phyloP scores from a whole-genome alignment of 2,888 invertebrate genomes.

The Diloba caeruleocephala region DNA sequence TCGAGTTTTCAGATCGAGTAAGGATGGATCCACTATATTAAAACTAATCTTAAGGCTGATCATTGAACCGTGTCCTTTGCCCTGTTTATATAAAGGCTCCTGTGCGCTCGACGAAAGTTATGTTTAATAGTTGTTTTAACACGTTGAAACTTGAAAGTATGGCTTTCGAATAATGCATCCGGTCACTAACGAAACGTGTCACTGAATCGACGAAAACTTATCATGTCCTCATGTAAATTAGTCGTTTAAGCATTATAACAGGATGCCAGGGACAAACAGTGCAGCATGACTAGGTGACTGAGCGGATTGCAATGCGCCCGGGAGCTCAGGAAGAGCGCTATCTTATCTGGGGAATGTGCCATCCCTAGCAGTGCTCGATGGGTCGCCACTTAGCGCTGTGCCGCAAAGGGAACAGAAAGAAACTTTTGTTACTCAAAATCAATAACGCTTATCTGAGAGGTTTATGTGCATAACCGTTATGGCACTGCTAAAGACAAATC shows the following conservation, averaged over 20 bases:
- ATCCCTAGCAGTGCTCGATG: conserved; percentile 72
- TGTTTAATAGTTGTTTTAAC: conserved; percentile 15
- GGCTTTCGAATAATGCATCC: conserved; percentile 39
- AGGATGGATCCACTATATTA: conserved; percentile 35
- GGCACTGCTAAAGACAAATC: conserved; percentile 64
- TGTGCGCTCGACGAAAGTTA: conserved; percentile 2
- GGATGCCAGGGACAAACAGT: conserved; percentile 56
- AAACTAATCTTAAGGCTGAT: conserved; percentile 30
- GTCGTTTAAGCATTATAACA: conserved; percentile 47
- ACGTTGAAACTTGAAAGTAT: conserved; percentile 12
- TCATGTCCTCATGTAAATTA: conserved; percentile 38
- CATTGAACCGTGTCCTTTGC: conserved; percentile 11
- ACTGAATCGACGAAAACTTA: conserved; percentile 41
- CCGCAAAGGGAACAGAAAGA: conserved; percentile 71
- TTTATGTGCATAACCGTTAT: conserved; percentile 76
- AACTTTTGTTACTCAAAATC: conserved; percentile 79
- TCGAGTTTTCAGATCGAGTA: conserved; percentile 60
- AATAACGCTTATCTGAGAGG: conserved; percentile 76
- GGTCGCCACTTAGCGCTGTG: conserved; percentile 80
- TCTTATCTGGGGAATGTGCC: conserved; percentile 86
- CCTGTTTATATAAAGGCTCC: conserved; percentile 2
- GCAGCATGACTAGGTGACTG: conserved; percentile 68
- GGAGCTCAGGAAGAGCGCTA: conserved; percentile 62
- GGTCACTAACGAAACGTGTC: conserved; percentile 26
- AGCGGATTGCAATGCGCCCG: conserved; percentile 77